Conservation (phyloP, 2,797 vertebrate species). For the Urophycis tenuis region DNA sequence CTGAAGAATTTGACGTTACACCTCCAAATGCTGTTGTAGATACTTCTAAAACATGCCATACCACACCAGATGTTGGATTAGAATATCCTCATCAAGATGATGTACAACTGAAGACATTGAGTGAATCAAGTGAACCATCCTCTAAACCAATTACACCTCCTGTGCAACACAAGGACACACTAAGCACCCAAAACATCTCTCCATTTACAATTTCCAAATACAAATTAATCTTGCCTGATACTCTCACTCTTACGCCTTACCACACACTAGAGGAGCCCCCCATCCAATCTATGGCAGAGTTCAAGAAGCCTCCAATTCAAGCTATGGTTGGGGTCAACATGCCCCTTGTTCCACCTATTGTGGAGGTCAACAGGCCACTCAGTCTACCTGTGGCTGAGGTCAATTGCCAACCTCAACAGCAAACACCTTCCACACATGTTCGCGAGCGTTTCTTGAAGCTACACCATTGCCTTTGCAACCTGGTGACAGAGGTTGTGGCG, state of each 20-base stretch:
- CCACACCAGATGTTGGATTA: slow-evolving; percentile 6
- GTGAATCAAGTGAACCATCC: background rate
- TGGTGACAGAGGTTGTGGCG: slow-evolving; percentile 68
- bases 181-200: slow-evolving; percentile 56
- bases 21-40: slow-evolving; percentile 25
- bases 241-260: slow-evolving; percentile 23
- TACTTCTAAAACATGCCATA: slow-evolving; percentile 16
- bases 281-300: background rate
- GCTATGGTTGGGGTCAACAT: slow-evolving; percentile 23
- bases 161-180: slow-evolving; percentile 23
- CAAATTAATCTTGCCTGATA: slow-evolving; percentile 56
- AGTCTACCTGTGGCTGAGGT: slow-evolving; percentile 1
- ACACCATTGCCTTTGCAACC: slow-evolving; percentile 75
- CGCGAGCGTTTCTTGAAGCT: slow-evolving; percentile 73
- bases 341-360: background rate
- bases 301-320: background rate
- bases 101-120: slow-evolving; percentile 22
- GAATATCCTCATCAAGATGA: slow-evolving; percentile 17
- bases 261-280: slow-evolving; percentile 19
- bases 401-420: background rate
- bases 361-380: slow-evolving; percentile 24
- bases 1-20: slow-evolving; percentile 45
- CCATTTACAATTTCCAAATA: slow-evolving; percentile 62
- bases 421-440: slow-evolving; percentile 6
- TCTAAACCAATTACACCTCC: slow-evolving; percentile 26